Conservation (phyloP, 2,888 invertebrate species). For the Campoletis raptor region DNA sequence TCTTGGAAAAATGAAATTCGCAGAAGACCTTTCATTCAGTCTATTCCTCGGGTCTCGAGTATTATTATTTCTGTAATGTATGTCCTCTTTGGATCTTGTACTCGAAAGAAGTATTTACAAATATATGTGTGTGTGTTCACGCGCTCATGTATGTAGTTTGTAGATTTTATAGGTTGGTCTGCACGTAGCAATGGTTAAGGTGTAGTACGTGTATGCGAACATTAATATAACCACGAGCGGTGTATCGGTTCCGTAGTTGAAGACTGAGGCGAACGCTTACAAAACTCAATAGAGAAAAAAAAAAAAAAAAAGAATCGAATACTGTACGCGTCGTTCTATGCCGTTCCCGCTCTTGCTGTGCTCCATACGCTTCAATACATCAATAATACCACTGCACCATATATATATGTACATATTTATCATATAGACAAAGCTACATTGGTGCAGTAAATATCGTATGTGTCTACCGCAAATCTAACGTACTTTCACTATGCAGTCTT, state of each 20-base stretch:
- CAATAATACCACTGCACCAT: constrained; percentile 3
- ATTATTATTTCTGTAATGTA: constrained; percentile 14
- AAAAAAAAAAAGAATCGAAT: neutral
- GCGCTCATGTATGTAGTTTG: neutral
- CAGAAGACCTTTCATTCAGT: constrained; percentile 8
- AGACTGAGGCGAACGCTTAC: constrained; percentile 10
- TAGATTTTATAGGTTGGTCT: neutral
- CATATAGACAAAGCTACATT: neutral
- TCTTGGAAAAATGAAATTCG: constrained; percentile 26
- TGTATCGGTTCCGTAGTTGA: constrained; percentile 5
- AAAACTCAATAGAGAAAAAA: constrained; percentile 17
- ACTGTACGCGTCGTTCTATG: neutral
- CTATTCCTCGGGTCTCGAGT: neutral
- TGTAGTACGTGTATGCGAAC: neutral
- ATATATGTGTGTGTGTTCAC: no score
- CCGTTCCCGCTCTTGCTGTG: constrained; percentile 36
- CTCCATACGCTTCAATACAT: constrained; percentile 15
- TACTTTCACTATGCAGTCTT: constrained; percentile 54
- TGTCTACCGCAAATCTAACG: constrained; percentile 20
- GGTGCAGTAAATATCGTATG: constrained; percentile 15
- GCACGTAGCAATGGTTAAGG: neutral
- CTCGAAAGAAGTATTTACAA: neutral
- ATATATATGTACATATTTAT: neutral
- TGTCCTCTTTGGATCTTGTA: neutral
- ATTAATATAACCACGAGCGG: neutral